Conservation (phyloP, 1,140 invertebrate species). For the Pseudoatta argentina region DNA sequence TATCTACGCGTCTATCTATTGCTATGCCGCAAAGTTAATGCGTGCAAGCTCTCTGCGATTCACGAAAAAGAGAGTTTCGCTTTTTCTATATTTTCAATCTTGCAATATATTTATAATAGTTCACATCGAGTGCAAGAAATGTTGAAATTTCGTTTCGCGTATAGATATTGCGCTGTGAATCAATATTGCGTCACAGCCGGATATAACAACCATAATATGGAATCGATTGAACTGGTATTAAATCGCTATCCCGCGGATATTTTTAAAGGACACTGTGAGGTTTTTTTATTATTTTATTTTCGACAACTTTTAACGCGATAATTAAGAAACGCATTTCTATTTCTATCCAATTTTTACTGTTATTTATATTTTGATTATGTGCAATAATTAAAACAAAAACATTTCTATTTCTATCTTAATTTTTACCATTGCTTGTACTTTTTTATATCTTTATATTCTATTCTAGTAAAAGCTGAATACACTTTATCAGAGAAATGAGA, state of each 20-base stretch:
- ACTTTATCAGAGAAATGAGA: background rate
- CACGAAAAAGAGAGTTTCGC: background rate
- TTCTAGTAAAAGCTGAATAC: background rate
- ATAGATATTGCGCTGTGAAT: constrained; percentile 25
- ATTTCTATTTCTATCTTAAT: too few species aligned
- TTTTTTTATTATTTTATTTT: constrained; percentile 13
- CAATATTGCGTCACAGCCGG: constrained; percentile 14
- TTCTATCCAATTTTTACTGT: background rate
- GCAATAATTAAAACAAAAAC: constrained; percentile 6
- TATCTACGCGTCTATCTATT: background rate
- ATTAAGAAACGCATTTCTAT: background rate
- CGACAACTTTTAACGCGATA: background rate
- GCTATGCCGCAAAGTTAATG: background rate
- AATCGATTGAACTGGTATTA: constrained; percentile 27
- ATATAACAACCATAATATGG: background rate
- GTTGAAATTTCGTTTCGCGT: background rate
- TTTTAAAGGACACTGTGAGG: background rate
- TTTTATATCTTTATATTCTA: constrained; percentile 8
- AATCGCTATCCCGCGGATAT: constrained; percentile 7
- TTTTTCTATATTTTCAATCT: background rate
- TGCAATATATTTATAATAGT: constrained; percentile 2
- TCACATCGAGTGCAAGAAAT: background rate
- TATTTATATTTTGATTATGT: too few species aligned
- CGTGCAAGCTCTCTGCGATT: background rate
- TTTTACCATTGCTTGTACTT: background rate